Evolutionary conservation across 2,888 invertebrate genomes (phyloP).

Genomic region (Torymus tubicola): DNA sequence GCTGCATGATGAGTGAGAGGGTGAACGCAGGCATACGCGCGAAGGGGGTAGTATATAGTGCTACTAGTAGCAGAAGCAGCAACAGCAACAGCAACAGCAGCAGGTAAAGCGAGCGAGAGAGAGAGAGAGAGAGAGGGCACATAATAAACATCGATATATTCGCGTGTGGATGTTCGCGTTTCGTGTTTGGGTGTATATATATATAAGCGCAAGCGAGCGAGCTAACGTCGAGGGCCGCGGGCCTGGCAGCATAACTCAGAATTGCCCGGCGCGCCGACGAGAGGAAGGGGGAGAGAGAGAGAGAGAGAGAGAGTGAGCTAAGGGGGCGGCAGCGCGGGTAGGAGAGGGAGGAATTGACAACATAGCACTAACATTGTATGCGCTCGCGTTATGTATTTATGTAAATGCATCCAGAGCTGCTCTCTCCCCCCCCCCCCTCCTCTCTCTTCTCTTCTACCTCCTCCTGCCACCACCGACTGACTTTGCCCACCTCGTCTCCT

Average conservation of each 20-base stretch:
- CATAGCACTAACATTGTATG: conserved; percentile 76
- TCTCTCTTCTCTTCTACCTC: not conserved
- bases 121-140: conserved; percentile 30
- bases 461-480: not conserved
- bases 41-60: not conserved
- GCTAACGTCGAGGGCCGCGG: conserved; percentile 67
- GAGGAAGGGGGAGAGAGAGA: conserved; percentile 6
- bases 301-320: not conserved
- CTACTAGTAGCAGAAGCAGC: not conserved
- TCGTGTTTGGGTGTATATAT: conserved; percentile 52
- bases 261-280: conserved; percentile 67
- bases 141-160: conserved; percentile 58
- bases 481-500: no score
- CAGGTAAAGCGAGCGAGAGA: conserved; percentile 4
- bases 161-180: conserved; percentile 51
- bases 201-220: conserved; percentile 51
- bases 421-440: conserved; percentile 40
- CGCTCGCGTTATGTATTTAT: conserved; percentile 76
- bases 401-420: conserved; percentile 72
- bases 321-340: not conserved
- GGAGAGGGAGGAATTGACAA: conserved; percentile 75
- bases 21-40: not conserved
- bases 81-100: not conserved
- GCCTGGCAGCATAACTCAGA: conserved; percentile 75
- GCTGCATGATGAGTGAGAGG: no score